phyloP scores from a whole-genome alignment of 2,113 vertebrate species.

The Heterotis niloticus region DNA sequence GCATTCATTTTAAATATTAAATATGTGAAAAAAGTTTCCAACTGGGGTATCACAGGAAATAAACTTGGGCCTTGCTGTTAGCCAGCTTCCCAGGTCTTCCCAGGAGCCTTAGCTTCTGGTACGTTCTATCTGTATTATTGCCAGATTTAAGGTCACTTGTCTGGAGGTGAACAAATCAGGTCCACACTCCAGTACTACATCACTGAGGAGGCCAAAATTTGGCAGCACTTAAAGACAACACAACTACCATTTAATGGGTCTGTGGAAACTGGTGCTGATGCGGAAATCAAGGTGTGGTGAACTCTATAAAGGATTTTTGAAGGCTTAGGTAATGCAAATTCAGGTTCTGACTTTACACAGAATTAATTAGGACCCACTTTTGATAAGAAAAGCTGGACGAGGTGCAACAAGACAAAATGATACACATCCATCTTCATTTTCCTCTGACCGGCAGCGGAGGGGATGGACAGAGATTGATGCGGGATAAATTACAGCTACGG shows the following conservation, averaged over 20 bases:
- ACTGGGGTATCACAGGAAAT: conserved; percentile 40
- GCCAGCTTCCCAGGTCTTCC: conserved; percentile 45
- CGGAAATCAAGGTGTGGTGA: too few relatives aligned
- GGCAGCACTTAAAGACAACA: conserved; percentile 41
- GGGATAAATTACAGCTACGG: neutral
- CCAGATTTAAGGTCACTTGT: conserved; percentile 46
- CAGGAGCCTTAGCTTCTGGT: conserved; percentile 46
- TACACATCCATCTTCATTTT: conserved; percentile 2
- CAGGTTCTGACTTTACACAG: too few relatives aligned
- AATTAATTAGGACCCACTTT: too few relatives aligned
- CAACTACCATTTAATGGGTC: conserved; percentile 39
- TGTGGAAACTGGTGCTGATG: conserved; percentile 10
- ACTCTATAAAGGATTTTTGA: too few relatives aligned
- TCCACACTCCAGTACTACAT: conserved; percentile 32
- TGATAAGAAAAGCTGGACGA: too few relatives aligned
- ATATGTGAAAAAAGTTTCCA: conserved; percentile 22
- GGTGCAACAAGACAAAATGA: neutral
- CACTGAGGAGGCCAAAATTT: conserved; percentile 33
- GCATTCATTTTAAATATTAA: neutral
- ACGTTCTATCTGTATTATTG: conserved; percentile 46
- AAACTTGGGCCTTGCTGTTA: conserved; percentile 40
- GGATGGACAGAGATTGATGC: neutral
- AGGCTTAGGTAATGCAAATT: too few relatives aligned
- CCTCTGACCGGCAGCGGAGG: neutral
- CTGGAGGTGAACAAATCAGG: conserved; percentile 42